Percentiles rank a stretch among this genome's conserved stretches.
phyloP scores from a whole-genome alignment of 2,888 invertebrate species.

The Margaritifera margaritifera region DNA sequence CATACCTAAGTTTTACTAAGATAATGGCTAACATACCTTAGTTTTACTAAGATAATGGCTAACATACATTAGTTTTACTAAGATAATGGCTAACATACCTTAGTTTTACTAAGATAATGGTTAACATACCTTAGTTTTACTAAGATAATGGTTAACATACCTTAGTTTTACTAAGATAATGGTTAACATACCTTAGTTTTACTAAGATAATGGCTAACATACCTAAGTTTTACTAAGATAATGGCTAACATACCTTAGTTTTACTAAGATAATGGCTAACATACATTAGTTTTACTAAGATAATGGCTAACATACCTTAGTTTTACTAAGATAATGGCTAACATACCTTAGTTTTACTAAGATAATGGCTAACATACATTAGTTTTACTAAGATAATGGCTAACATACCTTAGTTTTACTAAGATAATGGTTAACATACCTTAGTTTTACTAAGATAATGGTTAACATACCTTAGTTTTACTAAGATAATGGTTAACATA shows the following conservation, averaged over 20 bases:
- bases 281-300: constrained; percentile 78
- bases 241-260: too few relatives aligned
- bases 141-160: constrained; percentile 66
- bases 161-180: constrained; percentile 77
- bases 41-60: too few relatives aligned
- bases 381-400: constrained; percentile 78
- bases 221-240: too few relatives aligned
- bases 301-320: constrained; percentile 77
- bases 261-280: constrained; percentile 2
- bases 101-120: constrained; percentile 75
- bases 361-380: constrained; percentile 76
- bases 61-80: too few relatives aligned
- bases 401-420: too few relatives aligned
- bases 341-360: constrained; percentile 79
- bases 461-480: constrained; percentile 79
- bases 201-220: constrained; percentile 74
- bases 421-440: too few relatives aligned
- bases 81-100: constrained; percentile 74
- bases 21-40: too few relatives aligned
- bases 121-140: constrained; percentile 79
- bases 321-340: constrained; percentile 71
- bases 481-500: constrained; percentile 50
- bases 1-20: constrained; percentile 82
- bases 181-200: constrained; percentile 80
- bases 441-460: neutral